phyloP scores from a whole-genome alignment of 2,888 invertebrate species.

The Chelonus formosanus region DNA sequence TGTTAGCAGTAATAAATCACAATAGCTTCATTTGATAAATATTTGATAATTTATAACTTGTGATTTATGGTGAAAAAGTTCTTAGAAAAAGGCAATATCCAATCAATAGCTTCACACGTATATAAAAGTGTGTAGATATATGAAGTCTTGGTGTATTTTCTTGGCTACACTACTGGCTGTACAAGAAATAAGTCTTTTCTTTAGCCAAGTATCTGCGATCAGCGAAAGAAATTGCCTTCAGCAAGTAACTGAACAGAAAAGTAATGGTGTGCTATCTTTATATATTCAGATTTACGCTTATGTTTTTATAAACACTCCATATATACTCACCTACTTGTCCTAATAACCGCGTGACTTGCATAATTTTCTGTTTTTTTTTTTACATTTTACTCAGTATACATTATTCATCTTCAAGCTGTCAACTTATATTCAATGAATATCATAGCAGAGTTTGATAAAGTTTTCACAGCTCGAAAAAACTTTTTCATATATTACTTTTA shows the following conservation, averaged over 20 bases:
- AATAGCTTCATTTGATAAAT: too few relatives aligned
- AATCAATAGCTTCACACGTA: too few relatives aligned
- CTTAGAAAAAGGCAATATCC: too few relatives aligned
- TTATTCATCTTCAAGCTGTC: constrained; percentile 29
- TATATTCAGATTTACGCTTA: constrained; percentile 10
- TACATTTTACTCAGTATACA: constrained; percentile 12
- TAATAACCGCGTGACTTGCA: constrained; percentile 35
- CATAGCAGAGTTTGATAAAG: constrained; percentile 22
- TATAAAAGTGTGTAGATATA: too few relatives aligned
- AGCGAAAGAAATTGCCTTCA: constrained; percentile 20
- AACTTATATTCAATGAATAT: constrained; percentile 23
- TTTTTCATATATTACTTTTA: background rate
- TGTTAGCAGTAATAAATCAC: too few relatives aligned
- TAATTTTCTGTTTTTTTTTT: constrained; percentile 27
- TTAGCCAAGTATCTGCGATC: background rate
- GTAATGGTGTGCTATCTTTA: constrained; percentile 3
- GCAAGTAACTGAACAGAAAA: constrained; percentile 3
- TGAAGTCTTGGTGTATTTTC: constrained; percentile 7
- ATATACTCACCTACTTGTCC: constrained; percentile 16
- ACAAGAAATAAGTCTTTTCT: background rate
- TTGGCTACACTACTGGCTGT: background rate
- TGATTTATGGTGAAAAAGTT: too few relatives aligned
- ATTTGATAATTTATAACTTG: too few relatives aligned
- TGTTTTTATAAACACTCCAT: background rate
- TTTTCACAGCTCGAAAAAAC: constrained; percentile 11